Percentiles rank a stretch among this genome's conserved stretches.
These are phyloP conservation scores for Smutsia gigantea DNA, from an alignment of 2,797 vertebrate species.

Conservation along the genomic window DNA sequence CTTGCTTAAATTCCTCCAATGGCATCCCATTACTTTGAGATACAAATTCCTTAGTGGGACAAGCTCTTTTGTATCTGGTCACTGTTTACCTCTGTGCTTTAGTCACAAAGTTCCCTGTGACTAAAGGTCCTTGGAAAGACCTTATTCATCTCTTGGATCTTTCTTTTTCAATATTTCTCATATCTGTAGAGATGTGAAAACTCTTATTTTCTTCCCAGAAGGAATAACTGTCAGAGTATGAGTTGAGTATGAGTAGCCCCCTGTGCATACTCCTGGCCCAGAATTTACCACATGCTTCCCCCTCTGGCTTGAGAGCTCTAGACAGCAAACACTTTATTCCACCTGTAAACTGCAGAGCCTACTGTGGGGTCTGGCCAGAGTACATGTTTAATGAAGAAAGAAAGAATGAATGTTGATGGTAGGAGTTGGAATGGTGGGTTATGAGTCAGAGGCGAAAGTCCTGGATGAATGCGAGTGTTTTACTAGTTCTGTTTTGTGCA, in stretches of 20 bases:
- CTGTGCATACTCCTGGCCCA: not conserved
- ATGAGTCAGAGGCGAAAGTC: constrained; percentile 54
- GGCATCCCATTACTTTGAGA: not conserved
- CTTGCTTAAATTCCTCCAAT: not conserved
- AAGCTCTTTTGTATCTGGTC: not conserved
- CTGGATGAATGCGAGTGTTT: not conserved
- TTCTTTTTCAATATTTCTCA: constrained; percentile 19
- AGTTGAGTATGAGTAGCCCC: not conserved
- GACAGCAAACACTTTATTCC: not conserved
- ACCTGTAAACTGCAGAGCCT: not conserved
- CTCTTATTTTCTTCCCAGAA: not conserved
- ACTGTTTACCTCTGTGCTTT: not conserved
- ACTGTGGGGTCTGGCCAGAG: not conserved
- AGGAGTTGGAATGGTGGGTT: not conserved
- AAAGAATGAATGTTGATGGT: not conserved
- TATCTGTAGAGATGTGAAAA: not conserved
- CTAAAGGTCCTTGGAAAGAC: constrained; percentile 33
- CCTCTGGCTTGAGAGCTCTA: not conserved
- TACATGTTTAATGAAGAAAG: not conserved
- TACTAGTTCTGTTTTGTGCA: not conserved
- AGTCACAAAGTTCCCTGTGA: constrained; percentile 23
- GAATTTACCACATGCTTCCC: not conserved
- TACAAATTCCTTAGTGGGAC: not conserved
- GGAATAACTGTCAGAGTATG: not conserved
- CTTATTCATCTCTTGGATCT: not conserved